Base-by-base conservation (phyloP, 1,140 invertebrate genomes). In the Marisa cornuarietis region DNA sequence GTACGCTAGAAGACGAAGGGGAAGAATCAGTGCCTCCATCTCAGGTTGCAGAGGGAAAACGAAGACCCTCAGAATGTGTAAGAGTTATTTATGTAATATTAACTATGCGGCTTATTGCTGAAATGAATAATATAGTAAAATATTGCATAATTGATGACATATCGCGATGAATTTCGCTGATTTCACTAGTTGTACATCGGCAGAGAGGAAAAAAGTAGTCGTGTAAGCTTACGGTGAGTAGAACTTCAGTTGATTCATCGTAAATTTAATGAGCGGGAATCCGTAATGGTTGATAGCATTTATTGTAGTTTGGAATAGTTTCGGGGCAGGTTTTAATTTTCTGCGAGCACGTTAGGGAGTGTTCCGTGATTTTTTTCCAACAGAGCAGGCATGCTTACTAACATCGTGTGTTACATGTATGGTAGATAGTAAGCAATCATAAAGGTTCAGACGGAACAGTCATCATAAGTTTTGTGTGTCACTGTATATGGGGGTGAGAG, bases 1-100 rank as follows among this genome's bases (percentile, higher is more conserved):
- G 74, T 49, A 61, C 74, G 11, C 62, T 78, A n/a, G 65, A 78
- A 71, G 68, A 78, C 49, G 68, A 78, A 78, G 68, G 68, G 26
- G 68, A 78, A 78, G 65, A 78, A 69, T 51, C 26, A 66, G 22
- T 72, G 0, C 7, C 51, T 49, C 26, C 31, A 14, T 51, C 51
- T 14, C 54, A 69, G 68, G 76, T 68, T 18, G 69, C 24, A 13
- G 66, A 58, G n/a, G 58, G n/a, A n/a, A 78, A 78, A 71, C 22
- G 49, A 71, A 69, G 76, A 69, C 68, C 65, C 9, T 69, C 76
- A 51, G 68, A 78, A 54, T 78, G 65, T 20, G 76, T 71, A 71
- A 78, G 65, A 42, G 18, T 77, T 68, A 22, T 14, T 10, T n/a
- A 14, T 22, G 11, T 26, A 42, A 72, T 26, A 42, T 26, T 10